Percentiles rank a stretch among this genome's conserved stretches.
These are phyloP conservation scores for Natrix natrix DNA, from an alignment of 2,797 vertebrate species.

Conservation along the genomic window DNA sequence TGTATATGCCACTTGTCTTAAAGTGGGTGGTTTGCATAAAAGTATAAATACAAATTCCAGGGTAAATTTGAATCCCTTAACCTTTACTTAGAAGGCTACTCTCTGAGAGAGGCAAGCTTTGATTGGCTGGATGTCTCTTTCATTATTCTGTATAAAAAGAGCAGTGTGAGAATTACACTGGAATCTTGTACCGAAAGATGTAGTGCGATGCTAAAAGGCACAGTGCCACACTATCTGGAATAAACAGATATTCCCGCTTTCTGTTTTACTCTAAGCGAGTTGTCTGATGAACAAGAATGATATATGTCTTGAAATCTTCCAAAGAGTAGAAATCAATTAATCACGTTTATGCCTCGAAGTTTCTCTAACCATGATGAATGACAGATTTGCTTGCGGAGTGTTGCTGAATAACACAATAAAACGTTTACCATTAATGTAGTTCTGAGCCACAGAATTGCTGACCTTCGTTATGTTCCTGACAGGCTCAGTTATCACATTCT, in stretches of 20 bases:
- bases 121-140: neutral
- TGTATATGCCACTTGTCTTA: no score
- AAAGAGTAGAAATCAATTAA: slow-evolving; percentile 66
- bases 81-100: neutral
- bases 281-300: slow-evolving; percentile 61
- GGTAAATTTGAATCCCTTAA: neutral
- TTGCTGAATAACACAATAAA: slow-evolving; percentile 65
- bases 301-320: slow-evolving; percentile 60
- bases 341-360: slow-evolving; percentile 65
- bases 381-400: slow-evolving; percentile 37
- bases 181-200: neutral
- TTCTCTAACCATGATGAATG: slow-evolving; percentile 67
- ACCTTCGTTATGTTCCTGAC: slow-evolving; percentile 65
- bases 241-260: neutral
- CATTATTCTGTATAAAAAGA: neutral
- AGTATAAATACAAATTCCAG: neutral
- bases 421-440: slow-evolving; percentile 56
- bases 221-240: slow-evolving; percentile 7
- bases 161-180: neutral
- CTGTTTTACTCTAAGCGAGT: slow-evolving; percentile 48
- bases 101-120: neutral
- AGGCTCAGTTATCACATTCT: slow-evolving; percentile 65
- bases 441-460: slow-evolving; percentile 59
- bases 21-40: no score
- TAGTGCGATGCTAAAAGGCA: neutral